Evolutionary conservation across 2,797 vertebrate genomes (phyloP).

Genomic region (Trachops cirrhosus): DNA sequence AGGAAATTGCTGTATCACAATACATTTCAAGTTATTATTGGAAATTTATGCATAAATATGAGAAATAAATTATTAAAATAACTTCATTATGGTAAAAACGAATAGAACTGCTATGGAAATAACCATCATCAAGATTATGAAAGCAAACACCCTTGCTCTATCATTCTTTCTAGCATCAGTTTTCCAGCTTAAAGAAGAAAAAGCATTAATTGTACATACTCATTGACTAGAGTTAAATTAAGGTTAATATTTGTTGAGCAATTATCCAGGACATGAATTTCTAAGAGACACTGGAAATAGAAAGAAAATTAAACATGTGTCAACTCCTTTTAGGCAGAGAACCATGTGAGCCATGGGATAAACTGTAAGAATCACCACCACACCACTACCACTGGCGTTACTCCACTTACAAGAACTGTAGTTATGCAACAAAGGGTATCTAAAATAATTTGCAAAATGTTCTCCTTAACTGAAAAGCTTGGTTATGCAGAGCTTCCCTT

Average conservation of each 20-base stretch:
- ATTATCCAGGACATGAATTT: neutral
- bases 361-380: neutral
- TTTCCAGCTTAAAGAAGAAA: neutral
- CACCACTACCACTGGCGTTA: neutral
- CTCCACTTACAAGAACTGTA: neutral
- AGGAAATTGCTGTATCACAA: conserved; percentile 29
- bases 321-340: neutral
- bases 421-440: neutral
- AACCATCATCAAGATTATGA: neutral
- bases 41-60: neutral
- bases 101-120: neutral
- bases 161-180: neutral
- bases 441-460: neutral
- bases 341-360: neutral
- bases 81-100: neutral
- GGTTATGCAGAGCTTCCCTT: neutral
- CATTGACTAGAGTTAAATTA: neutral
- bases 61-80: neutral
- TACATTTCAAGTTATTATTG: neutral
- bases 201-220: neutral
- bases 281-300: neutral
- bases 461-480: neutral
- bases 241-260: neutral
- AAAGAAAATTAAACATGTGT: neutral
- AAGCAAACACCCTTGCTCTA: neutral